Evolutionary conservation across 2,888 invertebrate genomes (phyloP).

Genomic region (Charanyca ferruginea): DNA sequence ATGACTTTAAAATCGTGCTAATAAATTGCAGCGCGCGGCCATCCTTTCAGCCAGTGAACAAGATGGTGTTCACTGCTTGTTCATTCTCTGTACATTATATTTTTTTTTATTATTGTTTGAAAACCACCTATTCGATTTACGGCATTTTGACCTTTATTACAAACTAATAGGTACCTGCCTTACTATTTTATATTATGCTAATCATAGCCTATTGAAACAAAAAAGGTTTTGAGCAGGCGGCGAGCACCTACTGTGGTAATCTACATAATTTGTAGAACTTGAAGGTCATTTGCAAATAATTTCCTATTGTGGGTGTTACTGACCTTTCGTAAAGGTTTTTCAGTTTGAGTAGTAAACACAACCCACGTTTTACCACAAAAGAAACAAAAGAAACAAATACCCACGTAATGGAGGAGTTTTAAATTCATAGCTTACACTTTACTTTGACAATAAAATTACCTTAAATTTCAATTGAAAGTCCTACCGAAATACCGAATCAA

Average conservation of each 20-base stretch:
- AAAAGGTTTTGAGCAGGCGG: neutral
- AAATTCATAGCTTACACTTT: neutral
- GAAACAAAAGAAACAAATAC: neutral
- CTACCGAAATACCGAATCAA: too few relatives aligned
- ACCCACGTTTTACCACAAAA: conserved; percentile 21
- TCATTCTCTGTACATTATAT: too few relatives aligned
- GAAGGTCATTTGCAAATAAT: neutral
- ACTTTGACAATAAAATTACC: neutral
- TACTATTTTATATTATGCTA: neutral
- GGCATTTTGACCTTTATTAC: too few relatives aligned
- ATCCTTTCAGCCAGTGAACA: too few relatives aligned
- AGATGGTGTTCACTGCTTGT: too few relatives aligned
- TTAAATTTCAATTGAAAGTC: neutral
- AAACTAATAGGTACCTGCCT: neutral
- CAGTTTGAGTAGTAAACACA: neutral
- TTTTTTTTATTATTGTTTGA: too few relatives aligned
- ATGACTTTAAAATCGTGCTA: too few relatives aligned
- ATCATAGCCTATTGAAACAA: neutral
- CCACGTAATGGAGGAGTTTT: neutral
- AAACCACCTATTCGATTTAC: neutral
- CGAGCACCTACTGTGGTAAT: neutral
- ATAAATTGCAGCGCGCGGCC: too few relatives aligned
- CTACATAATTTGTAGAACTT: conserved; percentile 2
- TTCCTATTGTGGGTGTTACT: conserved; percentile 11
- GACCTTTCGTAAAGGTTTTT: conserved; percentile 2